Percentiles rank a stretch among this genome's conserved stretches.
Conservation (phyloP, 2,113 vertebrate species). For the Amblyopsis rosae region DNA sequence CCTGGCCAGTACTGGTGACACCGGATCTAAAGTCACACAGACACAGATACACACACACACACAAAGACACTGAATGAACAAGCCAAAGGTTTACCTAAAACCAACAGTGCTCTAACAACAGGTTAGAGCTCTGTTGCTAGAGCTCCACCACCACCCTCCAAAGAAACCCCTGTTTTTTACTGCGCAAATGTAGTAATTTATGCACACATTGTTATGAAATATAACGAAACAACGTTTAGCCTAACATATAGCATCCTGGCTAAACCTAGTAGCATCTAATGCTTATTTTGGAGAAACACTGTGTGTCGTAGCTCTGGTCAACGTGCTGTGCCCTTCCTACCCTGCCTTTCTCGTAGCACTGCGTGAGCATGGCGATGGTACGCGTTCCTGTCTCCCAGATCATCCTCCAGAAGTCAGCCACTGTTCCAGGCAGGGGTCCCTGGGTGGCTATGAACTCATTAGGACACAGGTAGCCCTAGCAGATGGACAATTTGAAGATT, state of each 20-base stretch:
- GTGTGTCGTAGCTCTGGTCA: conserved; percentile 25
- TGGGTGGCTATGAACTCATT: conserved; percentile 99
- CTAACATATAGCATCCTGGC: too few relatives aligned
- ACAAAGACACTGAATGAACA: conserved; percentile 10
- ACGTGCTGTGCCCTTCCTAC: conserved; percentile 81
- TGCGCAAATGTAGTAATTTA: too few relatives aligned
- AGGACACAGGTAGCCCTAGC: conserved; percentile 94
- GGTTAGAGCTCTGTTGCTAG: too few relatives aligned
- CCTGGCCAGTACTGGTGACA: conserved; percentile 99
- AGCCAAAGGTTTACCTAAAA: too few relatives aligned
- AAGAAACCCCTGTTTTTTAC: too few relatives aligned
- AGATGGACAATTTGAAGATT: not conserved
- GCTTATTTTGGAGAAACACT: not conserved
- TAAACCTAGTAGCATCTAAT: not conserved
- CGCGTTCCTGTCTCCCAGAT: conserved; percentile 96
- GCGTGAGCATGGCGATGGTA: conserved; percentile 95
- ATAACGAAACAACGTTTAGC: too few relatives aligned
- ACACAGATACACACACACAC: not conserved
- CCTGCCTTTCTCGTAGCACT: conserved; percentile 96
- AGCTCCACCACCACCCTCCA: too few relatives aligned
- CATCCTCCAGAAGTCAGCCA: conserved; percentile 99
- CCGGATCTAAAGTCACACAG: conserved; percentile 82
- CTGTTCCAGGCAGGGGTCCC: conserved; percentile 94
- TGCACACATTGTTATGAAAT: too few relatives aligned
- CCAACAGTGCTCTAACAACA: too few relatives aligned